A percentile compares a stretch with the other conserved stretches of the same genome.
Evolutionary conservation across 2,113 vertebrate genomes (phyloP).

Genomic region (Leptocoma aspasia): DNA sequence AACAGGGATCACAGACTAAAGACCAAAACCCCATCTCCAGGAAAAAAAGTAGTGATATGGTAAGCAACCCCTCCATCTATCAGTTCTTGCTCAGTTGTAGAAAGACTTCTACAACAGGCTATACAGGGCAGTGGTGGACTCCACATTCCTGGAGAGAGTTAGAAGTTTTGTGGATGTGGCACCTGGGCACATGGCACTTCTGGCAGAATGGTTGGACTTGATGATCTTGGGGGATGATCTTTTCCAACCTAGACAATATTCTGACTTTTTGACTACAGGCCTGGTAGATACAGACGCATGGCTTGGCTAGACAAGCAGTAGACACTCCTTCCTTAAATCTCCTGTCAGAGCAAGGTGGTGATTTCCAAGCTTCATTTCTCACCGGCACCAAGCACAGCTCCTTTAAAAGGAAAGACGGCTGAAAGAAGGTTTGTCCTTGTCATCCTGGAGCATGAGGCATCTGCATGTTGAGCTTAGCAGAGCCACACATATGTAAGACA

Average conservation of each 20-base stretch:
- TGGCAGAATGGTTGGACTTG: background rate
- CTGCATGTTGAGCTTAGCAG: background rate
- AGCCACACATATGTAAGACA: background rate
- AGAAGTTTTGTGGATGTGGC: background rate
- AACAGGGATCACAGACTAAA: background rate
- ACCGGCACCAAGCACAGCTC: background rate
- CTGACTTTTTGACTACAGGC: background rate
- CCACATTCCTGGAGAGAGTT: background rate
- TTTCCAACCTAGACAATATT: background rate
- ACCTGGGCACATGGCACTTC: background rate
- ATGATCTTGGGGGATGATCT: background rate
- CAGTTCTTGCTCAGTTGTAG: background rate
- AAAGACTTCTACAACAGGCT: background rate
- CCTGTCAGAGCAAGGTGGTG: background rate
- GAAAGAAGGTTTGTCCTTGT: background rate
- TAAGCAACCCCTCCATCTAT: background rate
- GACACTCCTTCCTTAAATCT: background rate
- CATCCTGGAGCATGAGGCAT: accelerated
- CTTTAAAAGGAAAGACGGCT: background rate
- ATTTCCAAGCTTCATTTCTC: background rate
- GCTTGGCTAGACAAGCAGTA: background rate
- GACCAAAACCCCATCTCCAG: background rate
- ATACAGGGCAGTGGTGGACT: background rate
- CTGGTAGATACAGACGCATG: background rate
- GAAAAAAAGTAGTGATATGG: background rate